Evolutionary conservation across 2,888 invertebrate genomes (phyloP), one percentile per base, ranked within the genome.

Genomic region (Dorcus parallelipipedus): DNA sequence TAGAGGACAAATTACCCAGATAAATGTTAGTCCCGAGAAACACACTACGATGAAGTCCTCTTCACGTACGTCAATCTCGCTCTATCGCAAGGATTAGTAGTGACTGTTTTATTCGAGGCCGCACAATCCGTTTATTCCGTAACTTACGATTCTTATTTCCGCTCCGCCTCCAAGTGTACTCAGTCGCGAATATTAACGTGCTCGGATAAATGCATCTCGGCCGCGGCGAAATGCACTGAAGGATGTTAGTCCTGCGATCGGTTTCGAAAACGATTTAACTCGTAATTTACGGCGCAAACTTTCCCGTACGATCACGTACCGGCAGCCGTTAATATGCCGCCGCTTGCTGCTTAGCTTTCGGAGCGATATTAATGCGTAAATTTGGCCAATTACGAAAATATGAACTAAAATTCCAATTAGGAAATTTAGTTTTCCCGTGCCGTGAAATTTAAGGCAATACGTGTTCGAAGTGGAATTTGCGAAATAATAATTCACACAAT

Each of bases 21-120:
- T 50, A 54, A 59, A 40, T 59, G 54, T 39, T 57, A 39, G 38
- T 39, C 50, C 40, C 40, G 38, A 50, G 14, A 14, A 50, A 38
- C 45, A 45, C 45, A 45, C 45, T 45, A 23, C 45, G 23, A 9
- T 20, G 45, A 45, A 20, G 14, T 45, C 20, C 23, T 45, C n/a
- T 17, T 9, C 45, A 45, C 45, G 45, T 45, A 45, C 20, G 14
- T 10, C 9, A 23, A 23, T 20, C 23, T 45, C 45, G 45, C 45
- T 45, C 45, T 10, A 45, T 45, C 45, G 20, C 17, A 23, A 45
- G 45, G 45, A 45, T 45, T 45, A 9, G 23, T 42, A 9, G 45
- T 8, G 9, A 10, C 23, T 45, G 26, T 20, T 9, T 45, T 23
- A 10, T 42, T 42, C 9, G 42, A 42, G 17, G 10, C 23, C 45